Evolutionary conservation across 2,888 invertebrate species (phyloP).

Genomic region (Papilio gigon): DNA sequence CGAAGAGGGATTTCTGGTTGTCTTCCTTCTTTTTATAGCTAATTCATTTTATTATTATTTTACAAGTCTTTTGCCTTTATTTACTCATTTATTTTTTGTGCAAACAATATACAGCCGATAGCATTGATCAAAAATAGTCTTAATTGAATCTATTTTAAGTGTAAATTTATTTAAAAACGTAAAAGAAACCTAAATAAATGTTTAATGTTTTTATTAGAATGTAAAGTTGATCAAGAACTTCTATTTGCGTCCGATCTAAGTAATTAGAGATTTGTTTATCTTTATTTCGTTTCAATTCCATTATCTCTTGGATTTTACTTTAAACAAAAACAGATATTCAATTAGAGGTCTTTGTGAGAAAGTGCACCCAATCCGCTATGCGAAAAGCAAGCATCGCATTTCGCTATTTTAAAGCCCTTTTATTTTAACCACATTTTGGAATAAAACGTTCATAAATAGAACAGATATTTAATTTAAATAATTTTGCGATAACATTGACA

Average conservation of each 20-base stretch:
- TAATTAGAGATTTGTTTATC: conserved; percentile 4
- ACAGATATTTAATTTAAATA: too few relatives aligned
- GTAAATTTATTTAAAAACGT: too few relatives aligned
- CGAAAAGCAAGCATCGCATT: neutral
- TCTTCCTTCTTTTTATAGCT: conserved; percentile 50
- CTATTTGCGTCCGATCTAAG: neutral
- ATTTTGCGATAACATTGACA: too few relatives aligned
- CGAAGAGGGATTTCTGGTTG: conserved; percentile 47
- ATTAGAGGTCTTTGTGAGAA: neutral
- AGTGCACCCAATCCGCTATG: neutral
- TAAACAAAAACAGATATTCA: neutral
- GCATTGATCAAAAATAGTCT: neutral
- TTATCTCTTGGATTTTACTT: neutral
- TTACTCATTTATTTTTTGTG: neutral
- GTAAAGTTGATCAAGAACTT: neutral
- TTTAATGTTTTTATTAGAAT: neutral
- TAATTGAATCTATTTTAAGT: too few relatives aligned
- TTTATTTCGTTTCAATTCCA: neutral
- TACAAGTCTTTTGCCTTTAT: neutral
- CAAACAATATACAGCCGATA: neutral
- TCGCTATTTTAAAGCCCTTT: neutral
- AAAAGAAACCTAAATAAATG: too few relatives aligned
- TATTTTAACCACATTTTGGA: too few relatives aligned
- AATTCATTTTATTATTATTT: conserved; percentile 52
- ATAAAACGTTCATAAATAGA: too few relatives aligned